A percentile compares a stretch with the other conserved stretches of the same genome.
These are phyloP conservation scores for Ptychodera flava DNA, from an alignment of 35 echinoderm and acorn worm species.

Conservation along the genomic window DNA sequence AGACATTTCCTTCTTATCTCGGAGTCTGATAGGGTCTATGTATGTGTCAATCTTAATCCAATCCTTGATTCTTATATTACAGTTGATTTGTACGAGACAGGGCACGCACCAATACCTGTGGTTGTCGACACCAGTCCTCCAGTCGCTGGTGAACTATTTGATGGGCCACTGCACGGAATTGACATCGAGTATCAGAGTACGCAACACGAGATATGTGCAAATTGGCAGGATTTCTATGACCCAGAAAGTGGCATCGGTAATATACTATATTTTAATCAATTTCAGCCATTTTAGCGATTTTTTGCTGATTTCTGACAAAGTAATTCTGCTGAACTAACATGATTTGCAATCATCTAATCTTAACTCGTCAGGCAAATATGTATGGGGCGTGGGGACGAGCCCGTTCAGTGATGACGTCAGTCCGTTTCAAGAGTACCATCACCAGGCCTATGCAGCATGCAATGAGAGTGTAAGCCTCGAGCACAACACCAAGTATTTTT, in stretches of 20 bases:
- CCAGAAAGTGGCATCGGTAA: slow-evolving; percentile 28
- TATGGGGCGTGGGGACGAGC: slow-evolving; percentile 24
- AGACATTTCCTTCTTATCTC: too few species aligned
- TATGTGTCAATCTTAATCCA: too few species aligned
- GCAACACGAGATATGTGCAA: slow-evolving; percentile 28
- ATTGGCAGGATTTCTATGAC: slow-evolving; percentile 36
- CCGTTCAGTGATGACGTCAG: neutral
- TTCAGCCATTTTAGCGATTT: too few species aligned
- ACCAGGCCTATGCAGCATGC: neutral
- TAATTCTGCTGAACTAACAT: too few species aligned
- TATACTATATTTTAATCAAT: too few species aligned
- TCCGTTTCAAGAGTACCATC: slow-evolving; percentile 2
- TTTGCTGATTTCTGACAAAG: too few species aligned
- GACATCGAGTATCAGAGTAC: slow-evolving; percentile 19
- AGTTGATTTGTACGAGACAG: slow-evolving; percentile 35
- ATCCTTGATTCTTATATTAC: neutral
- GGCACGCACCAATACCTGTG: slow-evolving; percentile 17
- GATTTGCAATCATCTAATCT: too few species aligned
- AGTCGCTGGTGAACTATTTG: slow-evolving; percentile 31
- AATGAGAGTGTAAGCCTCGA: slow-evolving; percentile 9
- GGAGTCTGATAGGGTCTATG: too few species aligned
- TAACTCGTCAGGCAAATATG: neutral
- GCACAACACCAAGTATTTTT: slow-evolving; percentile 36
- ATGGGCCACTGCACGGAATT: slow-evolving; percentile 17
- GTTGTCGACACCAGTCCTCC: slow-evolving; percentile 39